A percentile compares a stretch with the other conserved stretches of the same genome.
phyloP scores from a whole-genome alignment of 2,113 vertebrate species.

The Emydocephalus ijimae region DNA sequence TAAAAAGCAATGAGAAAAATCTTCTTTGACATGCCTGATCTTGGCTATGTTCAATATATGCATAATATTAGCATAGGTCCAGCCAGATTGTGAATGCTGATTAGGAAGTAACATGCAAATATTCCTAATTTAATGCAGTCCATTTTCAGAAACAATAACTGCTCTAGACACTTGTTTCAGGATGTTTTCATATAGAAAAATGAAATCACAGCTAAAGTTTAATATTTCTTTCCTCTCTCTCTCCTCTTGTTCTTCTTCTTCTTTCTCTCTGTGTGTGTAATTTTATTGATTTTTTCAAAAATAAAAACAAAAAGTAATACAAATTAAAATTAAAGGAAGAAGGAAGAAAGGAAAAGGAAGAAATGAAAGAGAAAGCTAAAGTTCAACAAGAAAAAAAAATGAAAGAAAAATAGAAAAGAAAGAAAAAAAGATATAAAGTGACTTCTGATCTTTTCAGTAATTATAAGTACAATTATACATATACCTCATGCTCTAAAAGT shows the following conservation, averaged over 20 bases:
- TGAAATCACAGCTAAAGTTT: background rate
- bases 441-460: background rate
- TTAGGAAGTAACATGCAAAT: slow-evolving; percentile 65
- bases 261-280: background rate
- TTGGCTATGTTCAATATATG: slow-evolving; percentile 43
- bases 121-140: slow-evolving; percentile 63
- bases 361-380: background rate
- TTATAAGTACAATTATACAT: background rate
- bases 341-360: background rate
- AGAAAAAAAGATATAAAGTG: background rate
- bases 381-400: background rate
- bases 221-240: background rate
- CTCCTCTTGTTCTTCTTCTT: background rate
- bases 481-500: background rate
- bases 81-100: slow-evolving; percentile 63
- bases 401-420: background rate
- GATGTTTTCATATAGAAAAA: slow-evolving; percentile 33
- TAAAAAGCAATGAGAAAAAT: slow-evolving; percentile 68
- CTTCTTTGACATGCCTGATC: slow-evolving; percentile 62
- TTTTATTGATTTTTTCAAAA: background rate
- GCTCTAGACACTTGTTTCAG: slow-evolving; percentile 55
- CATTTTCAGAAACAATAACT: slow-evolving; percentile 56
- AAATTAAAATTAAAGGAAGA: background rate
- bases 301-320: background rate
- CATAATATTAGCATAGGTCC: slow-evolving; percentile 60